These are phyloP conservation scores for Zophobas morio DNA, from an alignment of 1,140 invertebrate species.

Conservation along the genomic window DNA sequence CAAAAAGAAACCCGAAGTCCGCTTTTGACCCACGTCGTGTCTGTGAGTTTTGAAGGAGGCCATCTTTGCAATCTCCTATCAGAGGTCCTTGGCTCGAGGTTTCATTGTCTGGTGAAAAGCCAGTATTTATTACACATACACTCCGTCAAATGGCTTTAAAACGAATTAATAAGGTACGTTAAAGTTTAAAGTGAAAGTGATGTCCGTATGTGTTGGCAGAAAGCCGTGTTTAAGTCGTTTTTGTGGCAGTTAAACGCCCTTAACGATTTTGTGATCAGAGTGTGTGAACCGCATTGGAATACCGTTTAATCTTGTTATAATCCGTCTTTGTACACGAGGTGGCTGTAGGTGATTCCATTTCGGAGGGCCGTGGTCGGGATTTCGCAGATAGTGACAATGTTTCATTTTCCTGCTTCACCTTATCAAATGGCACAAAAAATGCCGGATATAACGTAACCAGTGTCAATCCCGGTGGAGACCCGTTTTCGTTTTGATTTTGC, in stretches of 20 bases:
- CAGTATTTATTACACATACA: slow-evolving; percentile 74
- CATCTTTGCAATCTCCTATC: slow-evolving; percentile 78
- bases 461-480: slow-evolving; percentile 45
- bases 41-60: slow-evolving; percentile 75
- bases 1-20: slow-evolving; percentile 53
- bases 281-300: slow-evolving; percentile 65
- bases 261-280: slow-evolving; percentile 69
- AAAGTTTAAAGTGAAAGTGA: slow-evolving; percentile 58
- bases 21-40: slow-evolving; percentile 73
- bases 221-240: slow-evolving; percentile 50
- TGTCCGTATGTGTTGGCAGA: slow-evolving; percentile 40
- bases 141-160: slow-evolving; percentile 91
- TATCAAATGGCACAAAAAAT: slow-evolving; percentile 59
- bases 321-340: slow-evolving; percentile 23
- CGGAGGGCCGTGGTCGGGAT: background rate
- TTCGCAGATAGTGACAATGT: slow-evolving; percentile 1
- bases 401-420: slow-evolving; percentile 44
- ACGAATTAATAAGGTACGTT: slow-evolving; percentile 95
- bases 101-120: slow-evolving; percentile 76
- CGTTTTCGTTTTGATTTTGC: background rate
- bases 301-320: slow-evolving; percentile 7
- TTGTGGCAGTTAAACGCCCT: slow-evolving; percentile 68
- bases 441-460: slow-evolving; percentile 67
- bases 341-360: background rate
- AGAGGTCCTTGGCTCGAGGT: slow-evolving; percentile 77